Percentiles rank a stretch among this genome's conserved stretches.
phyloP scores from a whole-genome alignment of 2,113 vertebrate genomes.

The Alethe diademata region DNA sequence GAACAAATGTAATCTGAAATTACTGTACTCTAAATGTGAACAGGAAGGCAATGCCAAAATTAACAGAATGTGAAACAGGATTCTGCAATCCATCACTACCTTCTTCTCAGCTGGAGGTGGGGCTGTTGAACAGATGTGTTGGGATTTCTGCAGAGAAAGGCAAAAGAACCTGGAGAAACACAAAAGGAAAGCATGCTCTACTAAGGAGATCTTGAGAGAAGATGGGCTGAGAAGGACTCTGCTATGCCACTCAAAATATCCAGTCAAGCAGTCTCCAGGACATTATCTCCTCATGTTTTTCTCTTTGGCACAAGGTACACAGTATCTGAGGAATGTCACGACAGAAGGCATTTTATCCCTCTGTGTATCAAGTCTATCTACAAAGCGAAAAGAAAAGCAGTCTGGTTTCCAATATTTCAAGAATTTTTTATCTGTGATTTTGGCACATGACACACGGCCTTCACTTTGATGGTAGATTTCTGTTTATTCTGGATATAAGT shows the following conservation, averaged over 20 bases:
- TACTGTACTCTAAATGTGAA: background rate
- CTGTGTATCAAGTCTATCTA: background rate
- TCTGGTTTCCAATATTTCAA: background rate
- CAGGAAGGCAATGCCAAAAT: slow-evolving; percentile 56
- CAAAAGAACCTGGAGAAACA: slow-evolving; percentile 10
- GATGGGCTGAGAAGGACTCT: background rate
- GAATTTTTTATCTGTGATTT: background rate
- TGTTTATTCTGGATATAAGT: background rate
- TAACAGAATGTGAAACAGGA: slow-evolving; percentile 62
- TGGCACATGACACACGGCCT: background rate
- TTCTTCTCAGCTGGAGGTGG: slow-evolving; percentile 48
- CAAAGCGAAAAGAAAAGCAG: background rate
- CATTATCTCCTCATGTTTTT: background rate
- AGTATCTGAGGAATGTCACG: background rate
- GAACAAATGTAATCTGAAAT: slow-evolving; percentile 18
- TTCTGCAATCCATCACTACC: slow-evolving; percentile 61
- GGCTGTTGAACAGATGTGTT: slow-evolving; percentile 50
- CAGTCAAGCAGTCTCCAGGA: background rate
- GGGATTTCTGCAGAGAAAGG: slow-evolving; percentile 45
- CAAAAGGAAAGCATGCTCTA: background rate
- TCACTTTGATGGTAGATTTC: background rate
- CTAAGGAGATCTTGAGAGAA: background rate
- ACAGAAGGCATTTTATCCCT: background rate
- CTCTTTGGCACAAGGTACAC: background rate
- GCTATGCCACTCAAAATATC: background rate